Percentiles rank a stretch among this genome's conserved stretches.
These are phyloP conservation scores for Hemibates koningsi DNA, from an alignment of 2,113 vertebrate genomes.

Conservation along the genomic window DNA sequence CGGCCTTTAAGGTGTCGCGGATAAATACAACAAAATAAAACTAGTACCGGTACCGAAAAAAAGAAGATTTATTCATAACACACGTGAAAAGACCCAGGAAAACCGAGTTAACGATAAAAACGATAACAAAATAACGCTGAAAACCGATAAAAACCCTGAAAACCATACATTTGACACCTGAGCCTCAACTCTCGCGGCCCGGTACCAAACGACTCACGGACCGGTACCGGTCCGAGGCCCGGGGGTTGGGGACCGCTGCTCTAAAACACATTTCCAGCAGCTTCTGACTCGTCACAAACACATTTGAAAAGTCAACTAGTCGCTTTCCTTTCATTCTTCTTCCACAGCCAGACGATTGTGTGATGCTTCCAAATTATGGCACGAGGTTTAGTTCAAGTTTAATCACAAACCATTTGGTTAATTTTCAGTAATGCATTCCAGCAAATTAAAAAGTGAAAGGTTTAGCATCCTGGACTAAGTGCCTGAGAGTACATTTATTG, in stretches of 20 bases:
- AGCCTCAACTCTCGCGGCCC: too few relatives aligned
- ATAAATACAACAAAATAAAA: too few relatives aligned
- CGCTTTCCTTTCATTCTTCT: neutral
- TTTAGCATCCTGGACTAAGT: neutral
- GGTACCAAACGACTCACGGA: too few relatives aligned
- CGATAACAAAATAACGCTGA: too few relatives aligned
- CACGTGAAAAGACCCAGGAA: too few relatives aligned
- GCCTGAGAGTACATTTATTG: neutral
- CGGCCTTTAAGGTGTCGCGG: too few relatives aligned
- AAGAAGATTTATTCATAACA: too few relatives aligned
- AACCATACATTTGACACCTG: too few relatives aligned
- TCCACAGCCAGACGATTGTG: neutral
- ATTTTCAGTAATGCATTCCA: neutral
- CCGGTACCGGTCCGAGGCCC: too few relatives aligned
- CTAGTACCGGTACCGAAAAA: too few relatives aligned
- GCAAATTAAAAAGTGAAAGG: neutral
- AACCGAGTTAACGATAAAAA: too few relatives aligned
- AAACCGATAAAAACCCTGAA: too few relatives aligned
- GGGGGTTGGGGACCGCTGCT: neutral
- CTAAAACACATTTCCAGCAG: neutral
- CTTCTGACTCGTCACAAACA: neutral
- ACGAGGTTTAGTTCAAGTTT: neutral
- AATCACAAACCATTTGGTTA: neutral
- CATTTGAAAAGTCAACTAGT: neutral
- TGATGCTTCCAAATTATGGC: rapidly evolving